Evolutionary conservation across 1,140 invertebrate species (phyloP), one percentile per base, ranked within the genome.

Genomic region (Heterodera schachtii): DNA sequence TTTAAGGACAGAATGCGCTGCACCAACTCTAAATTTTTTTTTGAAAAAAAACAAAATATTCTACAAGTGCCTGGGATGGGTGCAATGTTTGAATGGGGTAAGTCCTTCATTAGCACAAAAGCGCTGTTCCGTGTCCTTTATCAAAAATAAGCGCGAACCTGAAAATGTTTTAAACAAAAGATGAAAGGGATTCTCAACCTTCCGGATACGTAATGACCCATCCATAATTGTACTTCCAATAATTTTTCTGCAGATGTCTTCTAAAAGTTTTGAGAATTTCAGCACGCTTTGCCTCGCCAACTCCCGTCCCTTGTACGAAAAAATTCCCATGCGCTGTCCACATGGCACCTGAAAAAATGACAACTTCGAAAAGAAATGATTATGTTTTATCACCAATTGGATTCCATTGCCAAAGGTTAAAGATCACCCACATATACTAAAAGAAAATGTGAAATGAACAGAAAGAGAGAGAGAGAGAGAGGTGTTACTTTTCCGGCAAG

Each of bases 161-260:
- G 21, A 9, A 81, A 67, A 69, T 19, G 19, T 13, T 49, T n/a
- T 73, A 66, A 9, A 79, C 47, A 67, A 47, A 1, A 19, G n/a
- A 31, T 79, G 19, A 84, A 43, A 87, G 57, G 11, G 79, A 79
- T 81, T 11, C 41, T 8, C 8, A 44, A 81, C 80, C 79, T 73
- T 84, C 87, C 31, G 87, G 87, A 78, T 89, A 89, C 88, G 90
- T 88, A 9, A 89, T 84, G 44, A 90, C 79, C 84, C 84, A 87
- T 52, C 87, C 86, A 49, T 86, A 88, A 43, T 89, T 84, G 43
- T 81, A 82, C 41, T 81, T 80, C 81, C 84, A 84, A 67, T 85
- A 89, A 74, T 86, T 79, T 13, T 75, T 81, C 13, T 71, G 64
- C 2, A 89, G 75, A 78, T 89, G 88, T 41, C 86, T 49, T 13